These are phyloP conservation scores for Pentamera pediparva DNA, from an alignment of 53 echinoderm and acorn worm species.

Conservation along the genomic window DNA sequence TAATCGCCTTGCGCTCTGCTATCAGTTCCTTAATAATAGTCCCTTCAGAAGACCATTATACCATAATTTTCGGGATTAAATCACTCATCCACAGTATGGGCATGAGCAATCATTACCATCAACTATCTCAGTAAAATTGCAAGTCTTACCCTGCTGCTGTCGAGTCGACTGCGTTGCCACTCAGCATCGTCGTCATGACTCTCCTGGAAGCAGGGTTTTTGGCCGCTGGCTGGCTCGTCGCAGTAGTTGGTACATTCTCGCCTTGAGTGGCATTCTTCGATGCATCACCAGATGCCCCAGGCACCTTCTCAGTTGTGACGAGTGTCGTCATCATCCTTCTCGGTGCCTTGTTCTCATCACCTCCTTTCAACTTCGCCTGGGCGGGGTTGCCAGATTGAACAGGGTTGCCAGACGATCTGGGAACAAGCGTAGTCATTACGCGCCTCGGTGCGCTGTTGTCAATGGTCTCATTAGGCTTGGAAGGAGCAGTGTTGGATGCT, in stretches of 20 bases:
- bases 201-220: slow-evolving; percentile 21
- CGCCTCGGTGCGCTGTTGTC: background rate
- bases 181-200: slow-evolving; percentile 20
- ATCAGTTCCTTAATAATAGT: no score
- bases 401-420: no score
- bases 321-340: slow-evolving; percentile 2
- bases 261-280: slow-evolving; percentile 1
- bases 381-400: no score
- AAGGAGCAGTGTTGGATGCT: background rate
- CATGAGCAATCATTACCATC: no score
- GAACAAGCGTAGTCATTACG: no score
- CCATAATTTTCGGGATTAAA: no score
- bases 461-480: background rate
- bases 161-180: slow-evolving; percentile 15
- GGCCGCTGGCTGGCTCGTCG: background rate
- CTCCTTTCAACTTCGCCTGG: background rate
- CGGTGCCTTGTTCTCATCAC: slow-evolving; percentile 3
- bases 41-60: no score
- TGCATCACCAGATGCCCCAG: background rate
- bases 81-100: no score
- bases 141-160: slow-evolving; percentile 20
- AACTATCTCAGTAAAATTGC: no score
- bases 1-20: no score
- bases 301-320: background rate
- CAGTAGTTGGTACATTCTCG: background rate